Base-by-base conservation (phyloP, 2,888 invertebrate genomes). In the Bellardia bayeri region DNA sequence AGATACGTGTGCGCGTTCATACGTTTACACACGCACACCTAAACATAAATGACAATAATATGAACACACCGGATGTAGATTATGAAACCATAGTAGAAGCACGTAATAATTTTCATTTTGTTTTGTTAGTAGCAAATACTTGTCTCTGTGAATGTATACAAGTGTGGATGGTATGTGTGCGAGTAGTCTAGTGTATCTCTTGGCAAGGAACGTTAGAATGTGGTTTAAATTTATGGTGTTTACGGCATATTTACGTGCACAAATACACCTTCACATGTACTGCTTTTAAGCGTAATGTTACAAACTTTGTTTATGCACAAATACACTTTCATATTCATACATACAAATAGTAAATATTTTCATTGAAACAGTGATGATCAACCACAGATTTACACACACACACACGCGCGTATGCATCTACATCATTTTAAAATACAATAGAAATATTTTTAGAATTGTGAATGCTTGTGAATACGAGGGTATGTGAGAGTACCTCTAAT, bases 21-120 rank as follows among this genome's bases (percentile, higher is more conserved):
- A 45, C 42, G 45, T 45, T 49, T 4, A 42, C 4, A 37, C 37
- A 51, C 58, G 42, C 4, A 37, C 42, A 6, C 11, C 8, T 49
- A 23, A 11, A 42, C 30, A 11, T 45, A 72, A 30, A 16, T 61
- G 61, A 66, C 49, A 74, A 66, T 42, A 64, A 42, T 13, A 68
- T 16, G 23, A 66, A 74, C 64, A 80, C 64, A 81, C 71, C 80
- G 87, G 83, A 84, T 84, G 81, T 87, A 64, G 80, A 83, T 83
- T 87, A 87, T 76, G 81, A 81, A 81, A 72, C 54, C 76, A 40
- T 63, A 42, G 37, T 63, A 61, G 45, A 61, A 72, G 81, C 83
- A 84, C 81, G 81, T 87, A 79, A 40, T 78, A 84, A 79, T 79
- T 56, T 76, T 81, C 40, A 78, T 61, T 80, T 85, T 72, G 42